These are phyloP conservation scores for Oscheius sp. DNA, from an alignment of 1,140 invertebrate genomes.

Conservation along the genomic window DNA sequence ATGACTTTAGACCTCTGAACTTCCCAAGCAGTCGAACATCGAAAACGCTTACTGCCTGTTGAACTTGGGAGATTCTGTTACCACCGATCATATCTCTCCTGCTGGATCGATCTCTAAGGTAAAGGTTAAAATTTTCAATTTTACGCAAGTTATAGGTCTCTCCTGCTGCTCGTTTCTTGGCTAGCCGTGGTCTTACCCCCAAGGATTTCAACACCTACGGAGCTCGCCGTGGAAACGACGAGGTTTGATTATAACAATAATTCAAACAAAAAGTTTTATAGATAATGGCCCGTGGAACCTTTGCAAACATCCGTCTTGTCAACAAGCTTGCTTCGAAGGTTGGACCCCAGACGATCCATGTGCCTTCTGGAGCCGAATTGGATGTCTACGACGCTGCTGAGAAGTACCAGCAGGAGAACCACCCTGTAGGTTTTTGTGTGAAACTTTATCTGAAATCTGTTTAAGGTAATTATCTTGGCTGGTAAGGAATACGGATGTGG, in stretches of 20 bases:
- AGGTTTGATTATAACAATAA: conserved; percentile 25
- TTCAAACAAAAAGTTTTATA: conserved; percentile 61
- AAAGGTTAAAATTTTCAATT: conserved; percentile 30
- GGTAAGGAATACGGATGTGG: conserved; percentile 94
- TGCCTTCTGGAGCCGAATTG: conserved; percentile 83
- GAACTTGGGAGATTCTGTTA: conserved; percentile 67
- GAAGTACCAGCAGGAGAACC: conserved; percentile 72
- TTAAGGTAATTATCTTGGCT: conserved; percentile 70
- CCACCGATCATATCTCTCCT: conserved; percentile 94
- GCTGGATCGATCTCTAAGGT: conserved; percentile 82
- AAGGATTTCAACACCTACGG: conserved; percentile 97
- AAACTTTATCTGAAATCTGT: background rate
- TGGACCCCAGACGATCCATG: conserved; percentile 83
- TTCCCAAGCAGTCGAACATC: conserved; percentile 62
- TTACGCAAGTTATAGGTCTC: conserved; percentile 63
- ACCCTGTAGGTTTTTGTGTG: conserved; percentile 65
- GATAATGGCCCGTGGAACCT: conserved; percentile 93
- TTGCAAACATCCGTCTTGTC: conserved; percentile 92
- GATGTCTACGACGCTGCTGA: conserved; percentile 94
- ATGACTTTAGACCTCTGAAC: conserved; percentile 62
- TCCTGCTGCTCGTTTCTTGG: conserved; percentile 33
- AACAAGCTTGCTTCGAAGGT: conserved; percentile 83
- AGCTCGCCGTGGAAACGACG: conserved; percentile 87
- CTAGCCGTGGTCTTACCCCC: conserved; percentile 70
- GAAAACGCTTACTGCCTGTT: conserved; percentile 75